Base-by-base conservation (phyloP, 2,888 invertebrate species). In the Anoplius nigerrimus region DNA sequence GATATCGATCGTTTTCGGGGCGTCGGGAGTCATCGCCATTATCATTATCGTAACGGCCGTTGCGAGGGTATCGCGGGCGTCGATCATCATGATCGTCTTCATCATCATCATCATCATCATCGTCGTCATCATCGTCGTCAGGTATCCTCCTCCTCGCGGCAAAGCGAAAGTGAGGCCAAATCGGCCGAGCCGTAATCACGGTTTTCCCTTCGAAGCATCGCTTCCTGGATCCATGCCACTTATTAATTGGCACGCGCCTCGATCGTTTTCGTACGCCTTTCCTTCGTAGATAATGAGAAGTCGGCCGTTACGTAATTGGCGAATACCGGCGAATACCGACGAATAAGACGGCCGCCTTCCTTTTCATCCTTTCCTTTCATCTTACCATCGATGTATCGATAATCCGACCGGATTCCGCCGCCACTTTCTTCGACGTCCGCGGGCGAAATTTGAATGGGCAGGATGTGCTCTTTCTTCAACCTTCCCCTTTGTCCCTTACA, bases 121-220 rank as follows among this genome's bases (percentile, higher is more conserved):
- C 34, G 20, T 59, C 48, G 42, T 53, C 13, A 24, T 45, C 45
- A n/a, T 2, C 45, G 45, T 45, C 4, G 45, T 45, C 48, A 16
- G 6, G n/a, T 6, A 4, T 5, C 48, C 6, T 42, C 42, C 42
- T 42, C 42, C 42, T 6, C 48, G n/a, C 48, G 48, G 42, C 42
- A 13, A 27, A 54, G 70, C 70, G 67, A 74, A 74, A 74, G 73
- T 66, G 64, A 48, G 22, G 42, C 45, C 46, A 56, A 66, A 69
- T 66, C 20, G 27, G 60, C 46, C 51, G 15, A 67, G 22, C 51
- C 51, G 34, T 51, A 62, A 70, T 62, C 53, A 51, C 15, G 27
- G 20, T 53, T 69, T 62, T 53, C n/a, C 58, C 21, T n/a, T 59
- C 56, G 34, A 56, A 34, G n/a, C 43, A 4, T 8, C 34, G 43